Evolutionary conservation across 2,888 invertebrate genomes (phyloP), one percentile per base, ranked within the genome.

Genomic region (Hypolimnas misippus): DNA sequence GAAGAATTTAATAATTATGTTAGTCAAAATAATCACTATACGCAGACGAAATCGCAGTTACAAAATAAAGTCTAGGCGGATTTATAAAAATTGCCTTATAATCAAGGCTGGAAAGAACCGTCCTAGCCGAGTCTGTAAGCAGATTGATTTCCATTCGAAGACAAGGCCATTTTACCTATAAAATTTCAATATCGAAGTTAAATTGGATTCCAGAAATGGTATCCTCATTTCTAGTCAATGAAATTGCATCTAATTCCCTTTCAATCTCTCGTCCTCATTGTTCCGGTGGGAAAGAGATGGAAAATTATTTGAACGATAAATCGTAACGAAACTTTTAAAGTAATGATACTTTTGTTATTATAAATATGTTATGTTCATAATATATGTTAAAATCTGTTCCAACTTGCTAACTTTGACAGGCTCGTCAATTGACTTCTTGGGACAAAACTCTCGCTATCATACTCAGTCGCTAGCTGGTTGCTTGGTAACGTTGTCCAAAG

Each of bases 211-310:
- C 69, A 70, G 67, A 69, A 74, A 68, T 71, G 77, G 74, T 75
- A 76, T 81, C 38, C 80, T 81, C 82, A 79, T 85, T 85, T 78
- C 74, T 42, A 53, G 21, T 59, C 44, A 82, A 83, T 85, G 81
- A 82, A 84, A 86, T 85, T 83, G 82, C 84, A 77, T 82, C 79
- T 85, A 86, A 86, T 86, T 86, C 77, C 76, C 76, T 66, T 74
- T 70, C 75, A 73, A 81, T 85, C 70, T 56, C 57, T 35, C 46
- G 8, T 54, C 49, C 54, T 74, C 75, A 79, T 81, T 79, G 74
- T 79, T 70, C 62, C 10, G 57, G 14, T 51, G 21, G 21, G 46
- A 63, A 58, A 58, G 40, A 40, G 42, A 58, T 42, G 31, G 29
- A 29, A 54, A 61, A 57, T 61, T 53, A 64, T 38, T 42, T 29